phyloP scores from a whole-genome alignment of 2,797 vertebrate genomes.

The Sebastes steindachneri region DNA sequence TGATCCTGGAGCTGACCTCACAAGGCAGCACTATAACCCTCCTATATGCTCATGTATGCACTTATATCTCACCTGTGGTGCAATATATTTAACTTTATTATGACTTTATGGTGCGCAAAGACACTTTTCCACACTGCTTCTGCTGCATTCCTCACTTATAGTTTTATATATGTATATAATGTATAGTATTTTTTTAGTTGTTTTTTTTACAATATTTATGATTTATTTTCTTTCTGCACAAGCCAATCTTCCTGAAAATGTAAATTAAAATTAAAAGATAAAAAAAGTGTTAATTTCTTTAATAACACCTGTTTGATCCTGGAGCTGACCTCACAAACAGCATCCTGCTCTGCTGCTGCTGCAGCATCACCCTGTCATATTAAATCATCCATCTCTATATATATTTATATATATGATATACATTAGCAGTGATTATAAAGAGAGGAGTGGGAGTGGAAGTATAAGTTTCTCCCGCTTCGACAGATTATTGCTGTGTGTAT shows the following conservation, averaged over 20 bases:
- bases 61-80: too few species aligned
- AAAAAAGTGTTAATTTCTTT: background rate
- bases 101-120: background rate
- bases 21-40: too few species aligned
- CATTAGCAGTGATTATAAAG: accelerated
- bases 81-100: too few species aligned
- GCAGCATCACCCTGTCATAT: background rate
- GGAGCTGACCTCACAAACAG: constrained; percentile 28
- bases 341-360: background rate
- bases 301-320: constrained; percentile 25
- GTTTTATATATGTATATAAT: too few species aligned
- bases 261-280: too few species aligned
- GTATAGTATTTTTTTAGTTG: background rate
- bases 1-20: too few species aligned
- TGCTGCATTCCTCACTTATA: background rate
- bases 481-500: constrained; percentile 17
- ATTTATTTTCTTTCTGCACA: too few species aligned
- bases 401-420: too few species aligned
- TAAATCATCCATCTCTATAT: too few species aligned
- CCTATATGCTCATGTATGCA: too few species aligned
- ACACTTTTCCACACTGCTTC: background rate
- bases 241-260: too few species aligned
- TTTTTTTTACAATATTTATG: too few species aligned
- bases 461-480: background rate
- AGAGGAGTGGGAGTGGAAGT: background rate